Evolutionary conservation across 1,140 invertebrate species (phyloP), one percentile per base, ranked within the genome.

Genomic region (Heterodera carotae): DNA sequence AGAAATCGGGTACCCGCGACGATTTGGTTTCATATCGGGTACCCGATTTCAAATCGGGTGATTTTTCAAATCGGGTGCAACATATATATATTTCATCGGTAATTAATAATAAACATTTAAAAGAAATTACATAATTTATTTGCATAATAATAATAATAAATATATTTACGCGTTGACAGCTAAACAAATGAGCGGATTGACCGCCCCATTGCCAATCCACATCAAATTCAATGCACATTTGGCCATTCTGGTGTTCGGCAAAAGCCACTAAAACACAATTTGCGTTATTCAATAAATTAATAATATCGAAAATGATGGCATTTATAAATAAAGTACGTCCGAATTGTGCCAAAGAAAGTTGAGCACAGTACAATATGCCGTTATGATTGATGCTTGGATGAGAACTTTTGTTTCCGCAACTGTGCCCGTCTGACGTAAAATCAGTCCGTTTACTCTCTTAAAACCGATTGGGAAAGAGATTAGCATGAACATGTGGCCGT

Each of bases 341-440:
- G 79, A 84, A 74, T 84, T 80, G 56, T 84, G 82, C 82, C 82
- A 84, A 59, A 84, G 60, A 18, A 80, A 69, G 69, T 84, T 84
- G 60, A 84, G 59, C n/a, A 85, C 68, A 27, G 78, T 76, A 39
- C 83, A 85, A 48, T 84, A 84, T 0, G 73, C 76, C 4, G 83
- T 84, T 25, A 84, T 83, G 3, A 76, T 75, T 22, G 71, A 67
- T 4, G 83, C 84, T 71, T 84, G 83, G 66, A 83, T 83, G 31
- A 85, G 68, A 7, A 84, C 75, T 77, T 83, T 83, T 59, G 77
- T 59, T 59, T 84, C 83, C 18, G 79, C 60, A 27, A 36, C 33
- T 39, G 22, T 10, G 12, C 25, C 34, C 31, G 25, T 56, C 48
- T 56, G 48, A 15, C 48, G 48, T 18, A 56, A 56, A 56, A 56